These are phyloP conservation scores for Pseudomyrmex sp. DNA, from an alignment of 1,140 invertebrate species.

Conservation along the genomic window DNA sequence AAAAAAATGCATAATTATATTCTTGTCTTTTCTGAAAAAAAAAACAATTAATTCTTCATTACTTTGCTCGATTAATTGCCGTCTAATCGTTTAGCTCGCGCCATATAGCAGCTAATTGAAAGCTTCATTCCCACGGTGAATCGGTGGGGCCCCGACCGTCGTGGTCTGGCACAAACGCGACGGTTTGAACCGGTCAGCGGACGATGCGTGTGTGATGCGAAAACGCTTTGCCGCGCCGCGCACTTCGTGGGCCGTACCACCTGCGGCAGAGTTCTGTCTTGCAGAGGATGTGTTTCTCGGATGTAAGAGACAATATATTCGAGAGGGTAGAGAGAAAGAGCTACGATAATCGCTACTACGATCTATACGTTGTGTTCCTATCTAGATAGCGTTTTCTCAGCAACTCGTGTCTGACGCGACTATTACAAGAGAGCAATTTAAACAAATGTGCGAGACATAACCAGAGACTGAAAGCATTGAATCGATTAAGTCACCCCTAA, in stretches of 20 bases:
- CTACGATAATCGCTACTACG: background rate
- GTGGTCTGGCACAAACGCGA: background rate
- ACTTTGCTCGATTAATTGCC: slow-evolving; percentile 19
- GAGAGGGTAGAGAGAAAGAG: background rate
- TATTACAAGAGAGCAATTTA: no score
- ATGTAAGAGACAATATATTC: slow-evolving; percentile 44
- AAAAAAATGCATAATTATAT: background rate
- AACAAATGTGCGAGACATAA: background rate
- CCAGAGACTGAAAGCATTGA: background rate
- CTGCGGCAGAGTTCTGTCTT: slow-evolving; percentile 51
- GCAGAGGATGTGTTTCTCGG: slow-evolving; percentile 34
- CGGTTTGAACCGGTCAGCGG: slow-evolving; percentile 47
- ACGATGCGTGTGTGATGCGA: slow-evolving; percentile 37
- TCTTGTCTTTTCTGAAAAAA: background rate
- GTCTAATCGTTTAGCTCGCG: slow-evolving; percentile 24
- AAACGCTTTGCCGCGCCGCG: slow-evolving; percentile 34
- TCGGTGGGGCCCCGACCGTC: slow-evolving; percentile 3
- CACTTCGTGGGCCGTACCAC: slow-evolving; percentile 53
- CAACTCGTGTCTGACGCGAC: no score
- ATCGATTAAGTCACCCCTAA: no score
- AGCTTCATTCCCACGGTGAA: slow-evolving; percentile 43
- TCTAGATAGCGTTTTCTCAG: slow-evolving; percentile 9
- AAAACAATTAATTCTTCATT: background rate
- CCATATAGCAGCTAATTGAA: slow-evolving; percentile 31
- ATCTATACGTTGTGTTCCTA: background rate